These are phyloP conservation scores for Trialeurodes vaporariorum DNA, from an alignment of 1,140 invertebrate genomes.

Conservation along the genomic window DNA sequence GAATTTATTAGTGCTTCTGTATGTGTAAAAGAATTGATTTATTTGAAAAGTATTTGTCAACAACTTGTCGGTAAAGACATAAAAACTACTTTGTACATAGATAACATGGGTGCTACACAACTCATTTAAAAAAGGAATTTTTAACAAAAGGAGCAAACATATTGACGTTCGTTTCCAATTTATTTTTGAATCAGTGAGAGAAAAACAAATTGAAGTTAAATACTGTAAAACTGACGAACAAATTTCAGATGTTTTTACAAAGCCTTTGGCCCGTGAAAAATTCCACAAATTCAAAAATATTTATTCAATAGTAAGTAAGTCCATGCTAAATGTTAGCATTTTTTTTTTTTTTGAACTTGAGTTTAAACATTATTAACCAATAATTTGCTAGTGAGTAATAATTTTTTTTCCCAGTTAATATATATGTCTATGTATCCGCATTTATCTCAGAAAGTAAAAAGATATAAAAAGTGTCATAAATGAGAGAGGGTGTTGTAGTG, in stretches of 20 bases:
- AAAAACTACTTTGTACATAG: conserved; percentile 23
- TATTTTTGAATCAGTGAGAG: conserved; percentile 14
- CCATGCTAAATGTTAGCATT: no score
- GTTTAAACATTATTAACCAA: no score
- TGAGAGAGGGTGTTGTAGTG: no score
- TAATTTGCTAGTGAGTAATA: no score
- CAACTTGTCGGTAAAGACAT: neutral
- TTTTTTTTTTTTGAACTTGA: no score
- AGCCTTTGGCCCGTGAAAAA: conserved; percentile 11
- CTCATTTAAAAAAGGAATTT: neutral
- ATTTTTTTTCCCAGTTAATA: no score
- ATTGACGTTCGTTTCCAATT: conserved; percentile 22
- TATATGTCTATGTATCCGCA: no score
- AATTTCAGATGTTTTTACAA: conserved; percentile 18
- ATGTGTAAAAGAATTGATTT: conserved; percentile 19
- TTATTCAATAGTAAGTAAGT: neutral
- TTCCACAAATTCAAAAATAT: neutral
- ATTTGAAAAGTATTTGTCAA: conserved; percentile 16
- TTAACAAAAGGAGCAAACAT: neutral
- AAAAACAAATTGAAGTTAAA: conserved; percentile 15
- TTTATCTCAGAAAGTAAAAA: no score
- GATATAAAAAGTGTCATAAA: no score
- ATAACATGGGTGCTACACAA: conserved; percentile 8
- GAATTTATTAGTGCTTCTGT: conserved; percentile 16
- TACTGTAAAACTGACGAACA: conserved; percentile 16